Evolutionary conservation across 2,888 invertebrate genomes (phyloP).

Genomic region (Leptopilina syphax): DNA sequence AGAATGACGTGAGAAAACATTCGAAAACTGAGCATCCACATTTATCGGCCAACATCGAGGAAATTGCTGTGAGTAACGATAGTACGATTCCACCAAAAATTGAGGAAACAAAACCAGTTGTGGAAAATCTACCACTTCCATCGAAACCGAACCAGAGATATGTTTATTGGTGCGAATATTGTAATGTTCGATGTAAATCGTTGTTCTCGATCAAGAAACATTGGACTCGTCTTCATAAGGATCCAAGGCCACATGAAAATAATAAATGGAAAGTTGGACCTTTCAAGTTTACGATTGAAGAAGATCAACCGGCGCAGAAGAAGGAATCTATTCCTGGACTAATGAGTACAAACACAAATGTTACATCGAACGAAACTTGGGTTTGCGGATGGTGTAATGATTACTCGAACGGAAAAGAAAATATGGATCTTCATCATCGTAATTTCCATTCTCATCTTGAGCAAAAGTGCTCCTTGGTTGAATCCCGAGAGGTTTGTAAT

Average conservation of each 20-base stretch:
- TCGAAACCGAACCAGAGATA: constrained; percentile 40
- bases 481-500: constrained; percentile 46
- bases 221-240: constrained; percentile 67
- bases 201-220: constrained; percentile 64
- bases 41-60: constrained; percentile 44
- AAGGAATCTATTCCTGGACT: not conserved
- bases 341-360: not conserved
- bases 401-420: constrained; percentile 66
- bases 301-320: not conserved
- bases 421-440: constrained; percentile 73
- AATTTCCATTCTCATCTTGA: constrained; percentile 74
- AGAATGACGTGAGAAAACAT: constrained; percentile 68
- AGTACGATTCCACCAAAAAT: not conserved
- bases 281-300: not conserved
- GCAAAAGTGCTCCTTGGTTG: constrained; percentile 61
- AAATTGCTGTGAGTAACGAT: constrained; percentile 5
- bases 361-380: constrained; percentile 59
- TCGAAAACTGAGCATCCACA: constrained; percentile 68
- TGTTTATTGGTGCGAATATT: constrained; percentile 68
- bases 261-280: constrained; percentile 20
- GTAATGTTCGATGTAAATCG: constrained; percentile 62
- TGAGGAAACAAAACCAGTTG: no score
- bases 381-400: constrained; percentile 71
- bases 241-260: constrained; percentile 37
- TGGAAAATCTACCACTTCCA: not conserved